Base-by-base conservation (phyloP, 2,113 vertebrate species). In the Tenrec ecaudatus region DNA sequence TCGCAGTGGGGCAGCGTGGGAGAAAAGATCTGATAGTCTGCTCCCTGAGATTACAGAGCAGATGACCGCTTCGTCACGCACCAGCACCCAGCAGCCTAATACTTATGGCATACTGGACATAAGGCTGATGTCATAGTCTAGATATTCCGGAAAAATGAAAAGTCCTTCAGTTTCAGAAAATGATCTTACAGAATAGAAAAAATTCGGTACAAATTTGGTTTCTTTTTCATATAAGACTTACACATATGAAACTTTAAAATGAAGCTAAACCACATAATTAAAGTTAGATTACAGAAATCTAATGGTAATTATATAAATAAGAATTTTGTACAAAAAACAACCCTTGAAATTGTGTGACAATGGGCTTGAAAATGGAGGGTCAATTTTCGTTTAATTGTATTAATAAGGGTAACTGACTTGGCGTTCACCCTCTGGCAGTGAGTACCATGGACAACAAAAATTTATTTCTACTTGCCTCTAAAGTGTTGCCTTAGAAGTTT, bases 321-420 rank as follows among this genome's bases (percentile, higher is more conserved):
- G 1, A 25, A 64, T 76, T 71, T 43, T 90, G 19, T 47, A 62
- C 88, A 15, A 66, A 96, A 91, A 89, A 92, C 14, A 91, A 14
- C 20, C 80, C 12, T 80, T 82, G 89, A 87, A 94, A 86, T 71
- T 43, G 69, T 79, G 64, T 53, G 3, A 58, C 20, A 60, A 64
- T 20, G 29, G 23, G 6, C 23, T 71, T 77, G 36, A 81, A 89
- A 93, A 94, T 66, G 9, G 58, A 60, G 58, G 2, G 14, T 20
- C 40, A 7, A 40, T 40, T 40, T 40, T 40, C 3, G 40, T 7
- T 40, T 40, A 53, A 5, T 53, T 53, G 47, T 53, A 53, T 53
- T 5, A 53, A 53, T 53, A 53, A 53, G 47, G 47, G 47, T 53
- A 10, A 53, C 12, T 53, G 12, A 53, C 40, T 40, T 40, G 3